Percentiles rank a stretch among this genome's conserved stretches.
These are phyloP conservation scores for Penaeus chinensis DNA, from an alignment of 1,140 invertebrate species.

Conservation along the genomic window DNA sequence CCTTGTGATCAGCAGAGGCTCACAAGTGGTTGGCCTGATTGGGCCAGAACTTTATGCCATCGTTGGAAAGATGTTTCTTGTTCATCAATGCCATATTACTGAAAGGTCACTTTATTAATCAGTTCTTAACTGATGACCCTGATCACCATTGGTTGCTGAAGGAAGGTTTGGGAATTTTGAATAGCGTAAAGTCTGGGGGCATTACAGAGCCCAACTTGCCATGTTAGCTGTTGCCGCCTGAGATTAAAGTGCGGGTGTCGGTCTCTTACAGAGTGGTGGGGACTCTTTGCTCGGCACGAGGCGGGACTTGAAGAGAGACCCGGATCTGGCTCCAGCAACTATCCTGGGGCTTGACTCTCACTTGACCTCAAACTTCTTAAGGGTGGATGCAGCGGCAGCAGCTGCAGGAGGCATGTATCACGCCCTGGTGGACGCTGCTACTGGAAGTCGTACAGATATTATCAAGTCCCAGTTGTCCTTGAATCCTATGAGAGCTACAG, in stretches of 20 bases:
- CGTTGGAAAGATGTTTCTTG: conserved; percentile 4
- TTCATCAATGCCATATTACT: conserved; percentile 32
- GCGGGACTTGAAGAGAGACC: conserved; percentile 54
- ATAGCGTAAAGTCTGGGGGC: conserved; percentile 26
- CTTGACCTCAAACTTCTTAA: conserved; percentile 49
- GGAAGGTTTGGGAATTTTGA: conserved; percentile 17
- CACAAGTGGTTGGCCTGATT: not conserved
- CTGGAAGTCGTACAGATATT: conserved; percentile 27
- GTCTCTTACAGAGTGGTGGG: conserved; percentile 56
- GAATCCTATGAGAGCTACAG: conserved; percentile 13
- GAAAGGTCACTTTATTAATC: not conserved
- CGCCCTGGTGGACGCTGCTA: conserved; percentile 47
- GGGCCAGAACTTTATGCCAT: conserved; percentile 34
- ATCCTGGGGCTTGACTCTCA: conserved; percentile 46
- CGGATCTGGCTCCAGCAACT: conserved; percentile 39
- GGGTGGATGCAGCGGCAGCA: conserved; percentile 35
- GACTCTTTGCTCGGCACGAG: conserved; percentile 45
- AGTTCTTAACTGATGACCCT: too few species aligned
- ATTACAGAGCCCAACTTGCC: conserved; percentile 1
- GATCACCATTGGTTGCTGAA: not conserved
- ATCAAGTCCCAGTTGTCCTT: conserved; percentile 25
- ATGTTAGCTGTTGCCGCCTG: conserved; percentile 39
- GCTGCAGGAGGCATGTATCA: conserved; percentile 48
- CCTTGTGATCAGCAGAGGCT: not conserved
- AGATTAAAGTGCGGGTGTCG: conserved; percentile 59